These are phyloP conservation scores for Danio choprae DNA, from an alignment of 2,797 vertebrate genomes.

Conservation along the genomic window DNA sequence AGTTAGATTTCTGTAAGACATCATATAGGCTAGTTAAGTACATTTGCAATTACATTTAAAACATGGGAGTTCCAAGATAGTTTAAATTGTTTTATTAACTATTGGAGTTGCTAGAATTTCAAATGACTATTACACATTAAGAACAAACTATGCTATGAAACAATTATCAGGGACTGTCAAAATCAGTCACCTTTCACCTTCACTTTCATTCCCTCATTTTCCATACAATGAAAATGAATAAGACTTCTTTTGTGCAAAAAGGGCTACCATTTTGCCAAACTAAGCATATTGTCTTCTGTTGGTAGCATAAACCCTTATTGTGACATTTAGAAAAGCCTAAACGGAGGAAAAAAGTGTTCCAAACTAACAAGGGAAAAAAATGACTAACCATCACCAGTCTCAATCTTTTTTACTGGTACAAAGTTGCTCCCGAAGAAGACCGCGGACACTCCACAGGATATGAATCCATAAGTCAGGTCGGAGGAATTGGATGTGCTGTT, in stretches of 20 bases:
- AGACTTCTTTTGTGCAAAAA: no score
- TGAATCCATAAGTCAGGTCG: constrained; percentile 76
- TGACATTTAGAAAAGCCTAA: background rate
- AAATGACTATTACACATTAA: no score
- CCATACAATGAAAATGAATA: background rate
- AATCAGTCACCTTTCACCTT: background rate
- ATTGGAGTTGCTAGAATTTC: no score
- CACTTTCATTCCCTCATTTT: background rate
- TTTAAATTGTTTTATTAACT: no score
- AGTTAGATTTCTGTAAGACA: no score
- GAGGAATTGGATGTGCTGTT: constrained; percentile 61
- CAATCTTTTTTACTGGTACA: constrained; percentile 85
- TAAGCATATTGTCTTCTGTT: background rate
- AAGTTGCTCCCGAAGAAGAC: constrained; percentile 85
- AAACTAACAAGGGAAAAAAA: background rate
- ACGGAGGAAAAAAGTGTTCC: no score
- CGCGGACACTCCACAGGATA: constrained; percentile 74
- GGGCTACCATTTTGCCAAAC: background rate
- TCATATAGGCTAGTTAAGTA: no score
- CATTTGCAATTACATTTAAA: no score
- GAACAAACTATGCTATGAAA: no score
- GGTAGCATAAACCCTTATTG: background rate
- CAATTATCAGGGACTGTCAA: background rate
- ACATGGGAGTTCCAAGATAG: no score
- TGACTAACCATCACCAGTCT: constrained; percentile 84